Evolutionary conservation across 2,888 invertebrate genomes (phyloP), one percentile per base, ranked within the genome.

Genomic region (Meteorus cinctellus): DNA sequence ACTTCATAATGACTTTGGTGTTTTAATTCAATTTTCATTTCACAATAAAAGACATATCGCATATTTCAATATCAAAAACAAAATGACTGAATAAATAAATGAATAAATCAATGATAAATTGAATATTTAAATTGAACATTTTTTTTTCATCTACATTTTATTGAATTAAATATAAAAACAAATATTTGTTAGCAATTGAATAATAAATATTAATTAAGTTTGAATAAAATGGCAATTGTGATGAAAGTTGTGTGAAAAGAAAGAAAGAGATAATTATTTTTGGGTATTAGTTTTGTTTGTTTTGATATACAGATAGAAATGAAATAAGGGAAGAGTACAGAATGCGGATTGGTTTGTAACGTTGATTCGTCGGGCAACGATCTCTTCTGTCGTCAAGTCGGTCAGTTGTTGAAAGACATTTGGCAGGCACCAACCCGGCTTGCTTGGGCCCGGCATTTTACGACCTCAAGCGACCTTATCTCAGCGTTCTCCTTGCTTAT

Each of bases 381-480:
- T 77, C 74, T 76, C 73, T 79, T 79, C 78, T 72, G 71, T 80
- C 80, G 80, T 80, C 80, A 80, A 80, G 75, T 80, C 80, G 80
- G 80, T 80, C 80, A 80, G 73, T 79, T 78, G 80, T 68, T 80
- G 80, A 80, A 68, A 74, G 80, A 79, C 80, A 78, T 78, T 80
- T 80, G 80, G 80, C 80, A 79, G 71, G 55, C 55, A 55, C 55
- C 55, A 55, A 51, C 70, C 65, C 68, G 8, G 48, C 60, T 70
- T 51, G 48, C 48, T 65, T 65, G 66, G 69, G 68, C 59, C 67
- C 79, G 78, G 78, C 78, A 79, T 80, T 80, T 80, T 77, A 78
- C 77, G 80, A 78, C 78, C 80, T 74, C 68, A 60, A 29, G 65
- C 77, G 80, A 80, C 79, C 80, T 79, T 71, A 76, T 72, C 74